These are phyloP conservation scores for Pangasius djambal DNA, from an alignment of 2,797 vertebrate genomes.

Conservation along the genomic window DNA sequence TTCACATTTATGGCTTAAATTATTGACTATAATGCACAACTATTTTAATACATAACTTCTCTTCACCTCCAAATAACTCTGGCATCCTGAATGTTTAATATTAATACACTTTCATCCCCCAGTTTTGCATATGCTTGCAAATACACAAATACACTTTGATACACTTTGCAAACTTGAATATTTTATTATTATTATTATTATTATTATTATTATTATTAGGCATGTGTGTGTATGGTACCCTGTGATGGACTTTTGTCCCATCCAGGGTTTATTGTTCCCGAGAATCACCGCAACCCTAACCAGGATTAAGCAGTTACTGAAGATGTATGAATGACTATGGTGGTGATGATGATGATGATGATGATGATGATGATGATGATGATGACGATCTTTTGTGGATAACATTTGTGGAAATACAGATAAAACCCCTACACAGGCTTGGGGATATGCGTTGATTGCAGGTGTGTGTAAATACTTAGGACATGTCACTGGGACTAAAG, in stretches of 20 bases:
- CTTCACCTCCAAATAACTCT: conserved; percentile 59
- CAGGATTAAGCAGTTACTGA: not conserved
- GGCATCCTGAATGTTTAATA: conserved; percentile 73
- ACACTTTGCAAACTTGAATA: conserved; percentile 34
- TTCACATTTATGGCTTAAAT: conserved; percentile 73
- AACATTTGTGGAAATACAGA: not conserved
- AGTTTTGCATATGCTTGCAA: not conserved
- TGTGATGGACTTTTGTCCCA: not conserved
- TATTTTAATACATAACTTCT: conserved; percentile 65
- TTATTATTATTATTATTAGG: not conserved
- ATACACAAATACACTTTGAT: conserved; percentile 63
- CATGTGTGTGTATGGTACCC: not conserved
- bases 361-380: not conserved
- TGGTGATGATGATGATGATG: not conserved
- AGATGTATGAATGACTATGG: not conserved
- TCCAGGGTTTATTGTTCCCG: not conserved
- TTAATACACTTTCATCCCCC: conserved; percentile 28
- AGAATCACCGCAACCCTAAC: too few relatives aligned
- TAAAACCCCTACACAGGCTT: not conserved
- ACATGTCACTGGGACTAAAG: not conserved
- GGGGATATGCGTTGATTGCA: not conserved
- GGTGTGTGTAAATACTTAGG: not conserved
- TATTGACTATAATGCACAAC: conserved; percentile 71
- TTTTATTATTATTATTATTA: not conserved
- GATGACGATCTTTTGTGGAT: not conserved